Conservation (phyloP, 2,797 vertebrate species). For the Megaceryle alcyon region DNA sequence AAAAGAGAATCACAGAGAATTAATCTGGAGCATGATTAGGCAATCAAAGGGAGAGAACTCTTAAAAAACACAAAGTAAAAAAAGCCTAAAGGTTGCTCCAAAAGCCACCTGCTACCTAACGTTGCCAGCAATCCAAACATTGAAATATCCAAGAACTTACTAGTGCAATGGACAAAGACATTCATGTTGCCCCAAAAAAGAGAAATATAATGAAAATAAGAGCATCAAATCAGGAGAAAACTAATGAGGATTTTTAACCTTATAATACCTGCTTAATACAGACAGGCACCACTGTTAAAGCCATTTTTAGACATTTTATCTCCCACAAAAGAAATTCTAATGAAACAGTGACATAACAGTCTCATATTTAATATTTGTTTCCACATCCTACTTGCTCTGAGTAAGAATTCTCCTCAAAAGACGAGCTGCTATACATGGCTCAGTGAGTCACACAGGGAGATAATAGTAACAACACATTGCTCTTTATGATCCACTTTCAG, state of each 20-base stretch:
- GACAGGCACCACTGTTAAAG: background rate
- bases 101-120: background rate
- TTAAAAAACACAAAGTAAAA: background rate
- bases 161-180: background rate
- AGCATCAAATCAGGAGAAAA: background rate
- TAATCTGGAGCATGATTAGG: background rate
- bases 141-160: background rate
- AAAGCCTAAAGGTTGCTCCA: background rate
- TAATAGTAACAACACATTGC: constrained; percentile 33
- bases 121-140: background rate
- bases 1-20: background rate
- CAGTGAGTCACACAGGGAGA: constrained; percentile 50
- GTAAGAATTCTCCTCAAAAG: constrained; percentile 59
- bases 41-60: background rate
- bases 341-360: constrained; percentile 4
- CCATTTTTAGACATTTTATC: constrained; percentile 24
- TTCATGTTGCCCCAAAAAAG: background rate
- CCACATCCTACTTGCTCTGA: constrained; percentile 38
- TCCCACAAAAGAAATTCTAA: constrained; percentile 12
- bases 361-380: constrained; percentile 31
- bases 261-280: background rate
- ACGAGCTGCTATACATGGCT: constrained; percentile 56
- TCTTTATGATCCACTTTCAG: constrained; percentile 37
- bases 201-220: background rate
- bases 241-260: background rate